Evolutionary conservation across 2,888 invertebrate species (phyloP), one percentile per base, ranked within the genome.

Genomic region (Pachliopta kotzebuea): DNA sequence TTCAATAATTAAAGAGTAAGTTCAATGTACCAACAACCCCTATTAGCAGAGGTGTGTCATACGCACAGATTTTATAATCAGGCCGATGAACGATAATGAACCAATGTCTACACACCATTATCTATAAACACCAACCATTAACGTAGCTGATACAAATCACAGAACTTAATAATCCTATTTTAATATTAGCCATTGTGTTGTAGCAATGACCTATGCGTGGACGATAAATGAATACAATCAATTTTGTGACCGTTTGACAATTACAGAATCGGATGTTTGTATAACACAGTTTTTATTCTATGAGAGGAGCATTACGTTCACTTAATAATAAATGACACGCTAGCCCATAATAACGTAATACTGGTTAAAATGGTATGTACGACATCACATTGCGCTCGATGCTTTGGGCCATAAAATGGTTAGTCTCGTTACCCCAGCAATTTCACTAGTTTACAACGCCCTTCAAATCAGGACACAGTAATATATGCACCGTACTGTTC

Each of bases 21-120:
- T 62, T 62, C 62, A 52, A 24, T 56, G 50, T 56, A 62, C 62
- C 31, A 23, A 56, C 50, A 56, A 62, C 56, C 62, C 62, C 24
- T 56, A 21, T 11, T 18, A 20, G 42, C 20, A 62, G 24, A 49
- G 56, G 62, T 50, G 24, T 56, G 20, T 29, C 31, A 56, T 56
- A 52, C 17, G 37, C 62, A 56, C 24, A 45, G 57, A 62, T 56
- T 56, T 62, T 56, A 14, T 24, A 50, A 50, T 31, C 29, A 17
- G 23, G 49, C 29, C 62, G 55, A 62, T 37, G 62, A 31, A 56
- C 62, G 62, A 62, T 62, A 56, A 56, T 18, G 20, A 45, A 60
- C 14, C n/a, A 52, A 21, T n/a, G 62, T 62, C 60, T 56, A 29
- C n/a, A 4, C 52, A 54, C 17, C 54, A 56, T 56, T 56, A 60